Conservation (phyloP, 2,113 vertebrate genomes). For the Rhinopomastus cyanomelas region DNA sequence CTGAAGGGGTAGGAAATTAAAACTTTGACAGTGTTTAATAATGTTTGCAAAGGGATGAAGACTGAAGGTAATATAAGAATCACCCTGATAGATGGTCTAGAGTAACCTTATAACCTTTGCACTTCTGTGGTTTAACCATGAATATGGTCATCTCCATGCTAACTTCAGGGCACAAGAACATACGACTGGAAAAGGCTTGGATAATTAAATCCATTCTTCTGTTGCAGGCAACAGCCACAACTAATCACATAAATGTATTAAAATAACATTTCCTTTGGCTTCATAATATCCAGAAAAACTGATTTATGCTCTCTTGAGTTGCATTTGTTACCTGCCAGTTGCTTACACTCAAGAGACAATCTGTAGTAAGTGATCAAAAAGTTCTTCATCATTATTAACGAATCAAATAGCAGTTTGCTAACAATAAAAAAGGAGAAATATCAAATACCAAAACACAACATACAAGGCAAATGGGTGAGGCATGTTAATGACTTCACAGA, state of each 20-base stretch:
- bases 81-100: background rate
- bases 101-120: background rate
- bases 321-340: background rate
- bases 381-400: background rate
- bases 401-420: background rate
- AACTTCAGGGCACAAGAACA: background rate
- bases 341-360: background rate
- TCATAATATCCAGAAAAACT: background rate
- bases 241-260: slow-evolving; percentile 16
- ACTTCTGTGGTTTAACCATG: background rate
- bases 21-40: background rate
- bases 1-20: background rate
- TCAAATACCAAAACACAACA: background rate
- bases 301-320: background rate
- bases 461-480: background rate
- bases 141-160: background rate
- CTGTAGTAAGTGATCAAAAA: background rate
- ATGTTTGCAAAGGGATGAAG: background rate
- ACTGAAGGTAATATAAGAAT: background rate
- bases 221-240: background rate
- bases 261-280: slow-evolving; percentile 6
- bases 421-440: background rate
- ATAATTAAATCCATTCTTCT: slow-evolving; percentile 30
- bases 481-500: background rate
- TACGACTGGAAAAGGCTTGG: background rate